Conservation (phyloP, 2,113 vertebrate species). For the Sciurus niger region DNA sequence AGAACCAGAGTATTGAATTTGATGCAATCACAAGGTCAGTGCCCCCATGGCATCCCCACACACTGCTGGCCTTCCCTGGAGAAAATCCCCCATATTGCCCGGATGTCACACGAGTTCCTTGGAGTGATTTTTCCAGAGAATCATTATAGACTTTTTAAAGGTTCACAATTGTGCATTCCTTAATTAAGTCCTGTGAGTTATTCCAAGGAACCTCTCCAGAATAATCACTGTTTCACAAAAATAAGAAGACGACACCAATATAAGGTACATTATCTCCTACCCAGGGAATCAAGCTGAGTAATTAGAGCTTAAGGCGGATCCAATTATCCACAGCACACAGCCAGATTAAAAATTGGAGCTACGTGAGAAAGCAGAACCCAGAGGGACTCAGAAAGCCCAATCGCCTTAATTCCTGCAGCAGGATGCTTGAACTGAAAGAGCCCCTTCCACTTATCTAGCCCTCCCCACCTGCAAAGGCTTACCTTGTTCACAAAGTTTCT, state of each 20-base stretch:
- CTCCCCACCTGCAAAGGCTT: slow-evolving; percentile 64
- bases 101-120: slow-evolving; percentile 3
- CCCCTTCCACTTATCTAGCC: neutral
- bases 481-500: slow-evolving; percentile 98
- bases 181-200: slow-evolving; percentile 84
- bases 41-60: neutral
- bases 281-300: slow-evolving; percentile 82
- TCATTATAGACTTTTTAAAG: slow-evolving; percentile 37
- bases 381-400: slow-evolving; percentile 19
- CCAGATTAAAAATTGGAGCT: slow-evolving; percentile 78
- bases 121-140: slow-evolving; percentile 51
- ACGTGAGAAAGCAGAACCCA: neutral
- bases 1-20: neutral
- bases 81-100: neutral
- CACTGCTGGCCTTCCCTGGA: neutral
- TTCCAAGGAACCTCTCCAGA: slow-evolving; percentile 81
- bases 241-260: slow-evolving; percentile 76
- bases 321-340: slow-evolving; percentile 78
- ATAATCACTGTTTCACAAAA: slow-evolving; percentile 85
- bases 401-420: neutral
- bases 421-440: neutral
- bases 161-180: slow-evolving; percentile 68
- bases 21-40: neutral
- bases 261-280: slow-evolving; percentile 81
- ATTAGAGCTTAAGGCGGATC: slow-evolving; percentile 81